Conservation (phyloP, 1,140 invertebrate genomes). For the Drosophila hydei region DNA sequence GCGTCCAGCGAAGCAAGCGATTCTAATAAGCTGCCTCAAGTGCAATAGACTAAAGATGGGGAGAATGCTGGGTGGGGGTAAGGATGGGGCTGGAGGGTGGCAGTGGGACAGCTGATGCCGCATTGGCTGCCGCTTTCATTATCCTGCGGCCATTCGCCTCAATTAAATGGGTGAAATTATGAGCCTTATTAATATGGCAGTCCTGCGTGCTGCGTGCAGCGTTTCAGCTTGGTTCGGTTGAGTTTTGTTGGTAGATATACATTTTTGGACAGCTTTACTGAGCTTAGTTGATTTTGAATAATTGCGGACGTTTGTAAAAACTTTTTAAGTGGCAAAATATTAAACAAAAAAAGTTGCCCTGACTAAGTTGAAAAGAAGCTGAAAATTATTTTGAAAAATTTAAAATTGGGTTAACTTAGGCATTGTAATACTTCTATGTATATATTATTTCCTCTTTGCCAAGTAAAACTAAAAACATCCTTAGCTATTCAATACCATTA, state of each 20-base stretch:
- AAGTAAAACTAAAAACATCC: too few species aligned
- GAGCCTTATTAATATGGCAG: conserved; percentile 58
- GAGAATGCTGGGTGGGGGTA: neutral
- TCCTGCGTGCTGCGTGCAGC: neutral
- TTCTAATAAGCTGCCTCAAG: conserved; percentile 78
- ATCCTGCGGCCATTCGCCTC: conserved; percentile 56
- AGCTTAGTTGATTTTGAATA: conserved; percentile 49
- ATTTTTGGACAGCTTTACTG: conserved; percentile 27
- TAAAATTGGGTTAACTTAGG: too few species aligned
- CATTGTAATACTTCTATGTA: too few species aligned
- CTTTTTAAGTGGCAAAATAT: neutral
- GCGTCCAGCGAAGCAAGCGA: conserved; percentile 54
- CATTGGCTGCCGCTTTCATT: conserved; percentile 50
- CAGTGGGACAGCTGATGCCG: conserved; percentile 35
- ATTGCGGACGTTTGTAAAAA: conserved; percentile 17
- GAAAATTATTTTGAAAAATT: too few species aligned
- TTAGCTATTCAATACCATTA: too few species aligned
- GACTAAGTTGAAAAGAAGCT: too few species aligned
- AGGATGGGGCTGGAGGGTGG: neutral
- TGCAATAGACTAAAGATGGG: conserved; percentile 47
- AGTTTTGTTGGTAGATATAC: neutral
- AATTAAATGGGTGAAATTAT: conserved; percentile 63
- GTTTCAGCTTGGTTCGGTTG: neutral
- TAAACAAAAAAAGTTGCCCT: neutral
- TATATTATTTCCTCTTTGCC: too few species aligned